Evolutionary conservation across 2,113 vertebrate species (phyloP).

Genomic region (Terrapene triunguis): DNA sequence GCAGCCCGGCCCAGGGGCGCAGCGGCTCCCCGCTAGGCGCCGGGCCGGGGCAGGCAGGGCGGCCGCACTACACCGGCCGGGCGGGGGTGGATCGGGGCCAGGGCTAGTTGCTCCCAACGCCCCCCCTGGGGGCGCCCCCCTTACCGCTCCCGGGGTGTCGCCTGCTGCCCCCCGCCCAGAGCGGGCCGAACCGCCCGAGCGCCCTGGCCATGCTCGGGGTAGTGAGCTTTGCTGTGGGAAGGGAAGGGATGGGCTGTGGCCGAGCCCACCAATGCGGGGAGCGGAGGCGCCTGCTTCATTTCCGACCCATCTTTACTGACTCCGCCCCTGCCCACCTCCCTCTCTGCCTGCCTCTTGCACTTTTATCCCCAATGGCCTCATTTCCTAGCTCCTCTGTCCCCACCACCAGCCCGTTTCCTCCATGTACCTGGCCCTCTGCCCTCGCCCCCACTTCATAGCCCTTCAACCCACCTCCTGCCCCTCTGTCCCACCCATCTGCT

Average conservation of each 20-base stretch:
- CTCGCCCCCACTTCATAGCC: not conserved
- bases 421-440: too few relatives aligned
- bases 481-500: too few relatives aligned
- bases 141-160: not conserved
- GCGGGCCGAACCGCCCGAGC: fast-evolving
- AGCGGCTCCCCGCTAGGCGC: too few relatives aligned
- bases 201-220: not conserved
- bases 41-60: too few relatives aligned
- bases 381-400: too few relatives aligned
- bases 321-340: too few relatives aligned
- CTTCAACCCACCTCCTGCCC: not conserved
- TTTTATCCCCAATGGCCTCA: not conserved
- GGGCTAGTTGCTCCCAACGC: not conserved
- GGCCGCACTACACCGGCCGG: not conserved
- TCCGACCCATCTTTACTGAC: not conserved
- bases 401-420: not conserved
- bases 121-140: not conserved
- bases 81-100: not conserved
- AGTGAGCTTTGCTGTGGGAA: too few relatives aligned
- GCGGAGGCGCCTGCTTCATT: not conserved
- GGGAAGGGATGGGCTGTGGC: too few relatives aligned
- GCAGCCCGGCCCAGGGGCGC: too few relatives aligned
- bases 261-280: not conserved
- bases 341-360: not conserved
- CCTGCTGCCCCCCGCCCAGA: fast-evolving